These are phyloP conservation scores for Xenopus borealis DNA, from an alignment of 2,113 vertebrate genomes.

Conservation along the genomic window DNA sequence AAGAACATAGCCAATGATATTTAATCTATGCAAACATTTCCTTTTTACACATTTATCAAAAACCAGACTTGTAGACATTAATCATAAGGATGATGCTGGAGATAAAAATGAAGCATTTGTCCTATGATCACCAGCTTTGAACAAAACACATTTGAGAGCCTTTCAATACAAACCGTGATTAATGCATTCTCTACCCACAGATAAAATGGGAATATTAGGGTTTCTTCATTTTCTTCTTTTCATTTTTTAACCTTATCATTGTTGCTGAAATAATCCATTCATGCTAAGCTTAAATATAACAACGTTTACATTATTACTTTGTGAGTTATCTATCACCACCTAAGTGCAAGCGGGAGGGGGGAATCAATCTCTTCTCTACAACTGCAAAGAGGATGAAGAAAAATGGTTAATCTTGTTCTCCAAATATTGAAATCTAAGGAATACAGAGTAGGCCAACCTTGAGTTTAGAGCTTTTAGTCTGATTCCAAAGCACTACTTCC, in stretches of 20 bases:
- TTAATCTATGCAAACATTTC: too few species aligned
- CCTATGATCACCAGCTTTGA: conserved; percentile 37
- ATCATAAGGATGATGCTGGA: conserved; percentile 25
- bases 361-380: not conserved
- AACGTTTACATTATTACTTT: conserved; percentile 15
- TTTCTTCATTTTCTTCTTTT: too few species aligned
- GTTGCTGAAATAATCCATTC: not conserved
- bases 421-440: conserved; percentile 19
- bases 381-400: conserved; percentile 15
- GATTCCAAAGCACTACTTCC: too few species aligned
- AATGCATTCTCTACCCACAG: conserved; percentile 24
- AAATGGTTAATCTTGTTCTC: conserved; percentile 19
- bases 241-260: too few species aligned
- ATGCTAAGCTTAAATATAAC: not conserved
- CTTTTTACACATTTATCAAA: conserved; percentile 35
- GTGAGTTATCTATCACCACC: not conserved
- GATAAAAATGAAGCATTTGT: conserved; percentile 34
- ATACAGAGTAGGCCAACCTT: too few species aligned
- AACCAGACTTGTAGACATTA: conserved; percentile 22
- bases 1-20: too few species aligned
- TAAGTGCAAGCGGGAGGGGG: too few species aligned
- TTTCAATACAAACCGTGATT: conserved; percentile 29
- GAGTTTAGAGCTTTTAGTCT: too few species aligned
- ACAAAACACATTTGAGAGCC: conserved; percentile 27
- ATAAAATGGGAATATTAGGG: conserved; percentile 20